These are phyloP conservation scores for Nematolebias whitei DNA, from an alignment of 2,113 vertebrate genomes.

Conservation along the genomic window DNA sequence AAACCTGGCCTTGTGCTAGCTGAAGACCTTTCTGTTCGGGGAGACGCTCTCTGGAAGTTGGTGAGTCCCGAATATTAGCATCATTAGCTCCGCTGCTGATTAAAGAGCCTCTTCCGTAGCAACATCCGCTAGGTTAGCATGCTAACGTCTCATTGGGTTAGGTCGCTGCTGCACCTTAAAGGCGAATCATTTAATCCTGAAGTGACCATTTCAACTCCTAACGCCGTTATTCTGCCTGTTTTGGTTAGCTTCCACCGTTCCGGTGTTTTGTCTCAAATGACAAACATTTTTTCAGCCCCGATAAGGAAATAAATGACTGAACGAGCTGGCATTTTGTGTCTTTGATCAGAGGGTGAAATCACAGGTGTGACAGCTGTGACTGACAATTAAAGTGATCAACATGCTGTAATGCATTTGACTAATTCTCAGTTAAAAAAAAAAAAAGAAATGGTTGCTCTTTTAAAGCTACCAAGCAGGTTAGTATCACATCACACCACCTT, in stretches of 20 bases:
- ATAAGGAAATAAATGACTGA: neutral
- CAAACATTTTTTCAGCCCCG: neutral
- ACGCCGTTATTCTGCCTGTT: neutral
- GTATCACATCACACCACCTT: neutral
- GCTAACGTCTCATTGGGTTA: slow-evolving; percentile 43
- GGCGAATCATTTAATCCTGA: neutral
- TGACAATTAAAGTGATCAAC: neutral
- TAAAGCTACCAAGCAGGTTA: slow-evolving; percentile 1
- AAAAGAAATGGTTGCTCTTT: too few species aligned
- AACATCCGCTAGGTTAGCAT: slow-evolving; percentile 47
- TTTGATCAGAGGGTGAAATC: neutral
- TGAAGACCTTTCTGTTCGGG: neutral
- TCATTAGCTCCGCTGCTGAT: too few species aligned
- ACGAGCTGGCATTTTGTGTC: neutral
- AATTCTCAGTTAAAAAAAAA: neutral
- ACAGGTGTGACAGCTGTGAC: neutral
- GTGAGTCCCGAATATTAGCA: slow-evolving; percentile 12
- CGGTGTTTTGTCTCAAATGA: neutral
- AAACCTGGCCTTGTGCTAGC: neutral
- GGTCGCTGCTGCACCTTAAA: slow-evolving; percentile 17
- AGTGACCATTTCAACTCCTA: neutral
- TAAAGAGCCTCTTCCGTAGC: slow-evolving; percentile 62
- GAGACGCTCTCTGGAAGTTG: slow-evolving; percentile 6
- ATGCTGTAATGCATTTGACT: neutral
- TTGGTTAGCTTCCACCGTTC: neutral